Percentiles rank a stretch among this genome's conserved stretches.
phyloP scores from a whole-genome alignment of 2,113 vertebrate genomes.

The Tupaia tana region DNA sequence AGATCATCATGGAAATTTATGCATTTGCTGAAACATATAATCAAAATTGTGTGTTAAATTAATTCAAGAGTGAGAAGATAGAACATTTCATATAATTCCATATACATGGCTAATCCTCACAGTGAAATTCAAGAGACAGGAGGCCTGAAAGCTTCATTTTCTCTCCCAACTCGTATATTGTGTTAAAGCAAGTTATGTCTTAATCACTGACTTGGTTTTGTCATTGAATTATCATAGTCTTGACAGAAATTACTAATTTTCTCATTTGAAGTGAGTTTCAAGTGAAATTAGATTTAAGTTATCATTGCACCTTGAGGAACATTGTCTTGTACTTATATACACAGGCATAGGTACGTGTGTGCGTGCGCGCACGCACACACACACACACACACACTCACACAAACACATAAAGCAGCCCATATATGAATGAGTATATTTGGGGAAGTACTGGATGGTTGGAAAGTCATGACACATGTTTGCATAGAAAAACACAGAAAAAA shows the following conservation, averaged over 20 bases:
- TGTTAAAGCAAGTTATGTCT: not conserved
- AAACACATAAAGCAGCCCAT: not conserved
- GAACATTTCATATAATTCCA: conserved; percentile 41
- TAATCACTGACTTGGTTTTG: not conserved
- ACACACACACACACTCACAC: too few relatives aligned
- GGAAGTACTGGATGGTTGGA: too few relatives aligned
- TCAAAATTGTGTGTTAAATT: conserved; percentile 56
- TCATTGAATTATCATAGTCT: not conserved
- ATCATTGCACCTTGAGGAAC: not conserved
- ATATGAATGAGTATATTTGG: not conserved
- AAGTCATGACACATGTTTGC: too few relatives aligned
- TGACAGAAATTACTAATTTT: not conserved
- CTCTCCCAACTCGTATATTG: not conserved
- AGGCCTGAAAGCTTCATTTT: not conserved
- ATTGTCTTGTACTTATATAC: not conserved
- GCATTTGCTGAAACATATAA: conserved; percentile 32
- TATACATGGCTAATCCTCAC: not conserved
- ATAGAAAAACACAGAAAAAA: too few relatives aligned
- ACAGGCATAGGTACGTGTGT: not conserved
- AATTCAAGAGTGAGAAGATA: conserved; percentile 31
- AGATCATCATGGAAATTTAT: conserved; percentile 26
- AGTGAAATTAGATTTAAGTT: conserved; percentile 17
- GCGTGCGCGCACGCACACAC: too few relatives aligned
- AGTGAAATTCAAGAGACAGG: not conserved
- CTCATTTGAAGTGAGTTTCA: not conserved